Evolutionary conservation across 2,797 vertebrate species (phyloP).

Genomic region (Loriculus beryllinus): DNA sequence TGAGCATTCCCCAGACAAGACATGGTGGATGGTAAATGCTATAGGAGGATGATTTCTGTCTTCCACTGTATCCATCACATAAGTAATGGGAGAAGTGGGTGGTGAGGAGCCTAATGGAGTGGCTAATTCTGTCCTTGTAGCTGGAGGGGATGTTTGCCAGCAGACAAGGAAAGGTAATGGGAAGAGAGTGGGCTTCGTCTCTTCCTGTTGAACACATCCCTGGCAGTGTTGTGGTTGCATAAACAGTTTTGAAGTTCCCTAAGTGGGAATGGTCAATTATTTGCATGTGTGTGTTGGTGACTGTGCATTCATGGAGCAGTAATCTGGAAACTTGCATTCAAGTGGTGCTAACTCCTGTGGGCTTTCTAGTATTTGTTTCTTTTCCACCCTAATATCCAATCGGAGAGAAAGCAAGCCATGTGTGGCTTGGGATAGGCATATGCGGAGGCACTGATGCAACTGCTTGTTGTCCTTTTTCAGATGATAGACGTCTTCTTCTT

Average conservation of each 20-base stretch:
- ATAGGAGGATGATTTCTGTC: neutral
- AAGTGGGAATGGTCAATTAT: neutral
- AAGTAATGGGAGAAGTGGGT: neutral
- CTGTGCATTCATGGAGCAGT: neutral
- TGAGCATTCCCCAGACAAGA: neutral
- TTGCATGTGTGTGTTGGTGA: neutral
- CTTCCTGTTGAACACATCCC: neutral
- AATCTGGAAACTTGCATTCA: neutral
- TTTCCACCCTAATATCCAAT: neutral
- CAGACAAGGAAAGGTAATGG: neutral
- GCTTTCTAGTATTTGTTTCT: neutral
- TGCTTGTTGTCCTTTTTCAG: slow-evolving; percentile 37
- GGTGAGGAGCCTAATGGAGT: neutral
- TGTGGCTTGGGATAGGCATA: neutral
- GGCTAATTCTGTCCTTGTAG: neutral
- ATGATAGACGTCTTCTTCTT: slow-evolving; percentile 83
- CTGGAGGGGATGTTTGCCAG: neutral
- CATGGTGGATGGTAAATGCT: neutral
- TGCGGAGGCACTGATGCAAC: neutral
- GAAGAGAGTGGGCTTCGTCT: neutral
- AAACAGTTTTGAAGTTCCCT: neutral
- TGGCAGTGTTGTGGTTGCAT: neutral
- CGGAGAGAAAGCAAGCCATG: fast-evolving
- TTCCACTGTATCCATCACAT: neutral
- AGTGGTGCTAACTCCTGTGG: neutral